Conservation (phyloP, 2,113 vertebrate species). For the Myiopsitta monachus region DNA sequence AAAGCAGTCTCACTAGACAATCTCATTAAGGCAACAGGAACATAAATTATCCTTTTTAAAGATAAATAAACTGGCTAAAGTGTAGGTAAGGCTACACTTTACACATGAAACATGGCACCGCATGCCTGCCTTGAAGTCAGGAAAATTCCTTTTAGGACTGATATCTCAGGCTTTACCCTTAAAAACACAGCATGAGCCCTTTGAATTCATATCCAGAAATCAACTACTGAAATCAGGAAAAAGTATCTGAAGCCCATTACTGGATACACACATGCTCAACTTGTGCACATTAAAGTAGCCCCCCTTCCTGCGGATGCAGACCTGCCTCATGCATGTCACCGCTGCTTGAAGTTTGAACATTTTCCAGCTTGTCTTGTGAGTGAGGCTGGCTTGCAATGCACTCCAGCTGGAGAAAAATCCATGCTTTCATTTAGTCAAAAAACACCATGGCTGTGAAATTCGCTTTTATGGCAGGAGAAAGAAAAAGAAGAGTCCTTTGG, state of each 20-base stretch:
- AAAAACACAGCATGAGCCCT: not conserved
- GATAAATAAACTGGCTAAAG: not conserved
- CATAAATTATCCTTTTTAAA: not conserved
- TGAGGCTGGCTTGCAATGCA: not conserved
- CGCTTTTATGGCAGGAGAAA: not conserved
- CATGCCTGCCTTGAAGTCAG: rapidly evolving
- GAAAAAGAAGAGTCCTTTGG: not conserved
- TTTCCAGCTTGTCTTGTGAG: not conserved
- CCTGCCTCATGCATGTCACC: not conserved
- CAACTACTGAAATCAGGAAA: not conserved
- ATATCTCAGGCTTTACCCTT: not conserved
- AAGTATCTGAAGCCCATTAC: not conserved
- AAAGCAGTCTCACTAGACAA: not conserved
- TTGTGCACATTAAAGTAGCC: not conserved
- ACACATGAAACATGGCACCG: rapidly evolving
- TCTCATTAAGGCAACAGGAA: not conserved
- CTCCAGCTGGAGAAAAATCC: not conserved
- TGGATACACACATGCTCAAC: rapidly evolving
- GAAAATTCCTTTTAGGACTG: not conserved
- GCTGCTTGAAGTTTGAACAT: not conserved
- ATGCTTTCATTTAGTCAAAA: not conserved
- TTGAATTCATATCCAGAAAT: not conserved
- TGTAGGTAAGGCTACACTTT: rapidly evolving
- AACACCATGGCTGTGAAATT: not conserved
- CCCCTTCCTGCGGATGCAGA: not conserved